These are phyloP conservation scores for Poecilus cupreus DNA, from an alignment of 2,888 invertebrate genomes.

Conservation along the genomic window DNA sequence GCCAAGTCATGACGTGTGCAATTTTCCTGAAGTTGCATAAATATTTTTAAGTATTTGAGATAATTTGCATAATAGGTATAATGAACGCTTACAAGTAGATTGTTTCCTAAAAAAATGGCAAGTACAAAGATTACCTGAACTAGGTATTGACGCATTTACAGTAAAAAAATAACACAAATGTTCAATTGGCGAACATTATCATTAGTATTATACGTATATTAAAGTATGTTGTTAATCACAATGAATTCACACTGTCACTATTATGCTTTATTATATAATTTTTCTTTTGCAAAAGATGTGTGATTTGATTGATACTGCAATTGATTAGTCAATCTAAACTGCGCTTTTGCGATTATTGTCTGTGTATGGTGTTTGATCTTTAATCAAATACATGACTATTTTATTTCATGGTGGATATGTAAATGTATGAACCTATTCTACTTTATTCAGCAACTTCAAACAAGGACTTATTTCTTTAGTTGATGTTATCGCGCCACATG, in stretches of 20 bases:
- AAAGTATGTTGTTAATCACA: slow-evolving; percentile 78
- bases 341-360: slow-evolving; percentile 79
- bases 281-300: slow-evolving; percentile 75
- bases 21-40: slow-evolving; percentile 43
- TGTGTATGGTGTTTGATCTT: slow-evolving; percentile 80
- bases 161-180: slow-evolving; percentile 91
- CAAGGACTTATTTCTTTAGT: slow-evolving; percentile 85
- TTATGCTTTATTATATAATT: slow-evolving; percentile 70
- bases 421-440: slow-evolving; percentile 74
- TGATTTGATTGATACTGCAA: slow-evolving; percentile 70
- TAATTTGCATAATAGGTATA: slow-evolving; percentile 74
- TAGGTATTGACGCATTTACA: slow-evolving; percentile 80
- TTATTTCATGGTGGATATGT: slow-evolving; percentile 83
- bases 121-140: slow-evolving; percentile 73
- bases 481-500: slow-evolving; percentile 91
- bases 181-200: slow-evolving; percentile 87
- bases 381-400: slow-evolving; percentile 85
- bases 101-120: slow-evolving; percentile 82
- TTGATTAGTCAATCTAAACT: slow-evolving; percentile 73
- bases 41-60: not conserved
- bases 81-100: slow-evolving; percentile 87
- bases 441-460: slow-evolving; percentile 79
- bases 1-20: slow-evolving; percentile 76
- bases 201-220: slow-evolving; percentile 85
- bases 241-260: not conserved